A percentile compares a stretch with the other conserved stretches of the same genome.
phyloP scores from a whole-genome alignment of 2,113 vertebrate species.

The Callospermophilus lateralis region DNA sequence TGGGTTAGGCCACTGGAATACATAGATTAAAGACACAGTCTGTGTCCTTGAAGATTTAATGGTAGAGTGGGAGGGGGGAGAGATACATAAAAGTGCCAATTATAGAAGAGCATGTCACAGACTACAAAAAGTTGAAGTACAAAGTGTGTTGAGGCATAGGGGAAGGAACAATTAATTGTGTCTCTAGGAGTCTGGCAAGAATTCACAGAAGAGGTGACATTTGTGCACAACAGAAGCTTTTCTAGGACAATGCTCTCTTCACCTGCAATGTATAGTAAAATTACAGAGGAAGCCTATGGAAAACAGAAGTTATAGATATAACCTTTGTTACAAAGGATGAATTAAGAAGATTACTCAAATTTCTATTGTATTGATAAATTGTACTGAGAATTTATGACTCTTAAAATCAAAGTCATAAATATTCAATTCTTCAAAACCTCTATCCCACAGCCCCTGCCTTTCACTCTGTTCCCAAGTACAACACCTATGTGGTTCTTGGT shows the following conservation, averaged over 20 bases:
- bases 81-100: neutral
- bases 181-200: neutral
- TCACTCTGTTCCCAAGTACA: neutral
- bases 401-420: neutral
- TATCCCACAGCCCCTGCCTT: neutral
- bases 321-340: neutral
- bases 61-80: neutral
- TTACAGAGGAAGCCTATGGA: neutral
- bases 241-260: neutral
- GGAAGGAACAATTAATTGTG: neutral
- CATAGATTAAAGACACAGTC: neutral
- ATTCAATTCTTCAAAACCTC: neutral
- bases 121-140: neutral
- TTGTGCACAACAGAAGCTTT: neutral
- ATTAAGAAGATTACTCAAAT: neutral
- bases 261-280: neutral
- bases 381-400: neutral
- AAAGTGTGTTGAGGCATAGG: neutral
- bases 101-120: neutral
- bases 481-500: neutral
- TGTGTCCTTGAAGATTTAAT: neutral
- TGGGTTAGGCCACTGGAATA: neutral
- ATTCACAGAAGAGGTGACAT: neutral
- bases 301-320: neutral
- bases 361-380: constrained; percentile 11